Evolutionary conservation across 1,140 invertebrate species (phyloP).

Genomic region (Apis florea): DNA sequence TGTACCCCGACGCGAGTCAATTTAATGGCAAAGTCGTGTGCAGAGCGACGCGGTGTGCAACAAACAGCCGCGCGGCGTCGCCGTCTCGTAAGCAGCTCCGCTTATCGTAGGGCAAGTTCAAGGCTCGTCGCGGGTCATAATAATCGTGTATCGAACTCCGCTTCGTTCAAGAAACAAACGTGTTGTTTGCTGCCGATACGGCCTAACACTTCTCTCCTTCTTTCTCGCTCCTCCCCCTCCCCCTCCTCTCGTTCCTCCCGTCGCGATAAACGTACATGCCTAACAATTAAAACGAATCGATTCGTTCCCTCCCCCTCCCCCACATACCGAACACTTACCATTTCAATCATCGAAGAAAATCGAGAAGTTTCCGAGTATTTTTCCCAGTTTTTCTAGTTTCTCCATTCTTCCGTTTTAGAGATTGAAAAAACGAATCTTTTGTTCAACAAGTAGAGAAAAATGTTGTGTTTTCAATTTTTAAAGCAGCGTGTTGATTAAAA

Average conservation of each 20-base stretch:
- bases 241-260: neutral
- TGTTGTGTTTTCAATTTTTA: too few relatives aligned
- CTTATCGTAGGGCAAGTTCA: constrained; percentile 80
- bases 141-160: constrained; percentile 76
- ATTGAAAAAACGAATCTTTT: too few relatives aligned
- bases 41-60: constrained; percentile 24
- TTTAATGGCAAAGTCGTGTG: constrained; percentile 45
- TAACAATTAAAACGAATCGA: constrained; percentile 28
- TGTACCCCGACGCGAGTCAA: constrained; percentile 47
- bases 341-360: neutral
- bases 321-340: neutral
- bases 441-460: too few relatives aligned
- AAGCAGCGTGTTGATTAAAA: too few relatives aligned
- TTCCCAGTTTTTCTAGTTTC: neutral
- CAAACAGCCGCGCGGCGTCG: constrained; percentile 37
- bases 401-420: constrained; percentile 12
- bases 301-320: neutral
- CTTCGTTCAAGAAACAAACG: constrained; percentile 71
- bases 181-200: constrained; percentile 67
- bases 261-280: constrained; percentile 19
- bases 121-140: constrained; percentile 78
- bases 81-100: constrained; percentile 53
- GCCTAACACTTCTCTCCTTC: constrained; percentile 11
- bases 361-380: neutral
- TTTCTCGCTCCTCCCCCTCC: neutral